Percentiles rank a stretch among this genome's conserved stretches.
Evolutionary conservation across 2,797 vertebrate species (phyloP).

Genomic region (Alfaro cultratus): DNA sequence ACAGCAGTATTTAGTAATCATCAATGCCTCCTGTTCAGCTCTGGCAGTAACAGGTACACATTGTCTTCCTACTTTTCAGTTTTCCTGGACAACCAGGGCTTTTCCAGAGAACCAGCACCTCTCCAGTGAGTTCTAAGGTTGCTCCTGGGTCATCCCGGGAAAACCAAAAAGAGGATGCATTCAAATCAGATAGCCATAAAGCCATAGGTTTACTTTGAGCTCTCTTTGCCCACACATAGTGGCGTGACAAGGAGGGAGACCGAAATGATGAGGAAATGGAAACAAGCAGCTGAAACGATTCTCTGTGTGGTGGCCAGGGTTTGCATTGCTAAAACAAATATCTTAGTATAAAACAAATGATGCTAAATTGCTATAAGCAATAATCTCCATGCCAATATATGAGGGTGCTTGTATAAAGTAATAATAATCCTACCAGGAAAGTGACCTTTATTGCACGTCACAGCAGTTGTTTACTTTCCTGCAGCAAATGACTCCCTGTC

Average conservation of each 20-base stretch:
- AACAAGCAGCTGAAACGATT: not conserved
- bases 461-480: constrained; percentile 35
- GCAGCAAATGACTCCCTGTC: constrained; percentile 11
- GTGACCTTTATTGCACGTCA: constrained; percentile 36
- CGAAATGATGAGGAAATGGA: not conserved
- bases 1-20: not conserved
- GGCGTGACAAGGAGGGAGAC: not conserved
- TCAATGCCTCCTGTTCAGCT: not conserved
- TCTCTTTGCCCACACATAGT: not conserved
- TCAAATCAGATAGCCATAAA: not conserved
- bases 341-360: not conserved
- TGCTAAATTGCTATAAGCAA: not conserved
- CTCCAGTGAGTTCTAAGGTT: not conserved
- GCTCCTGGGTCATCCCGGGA: not conserved
- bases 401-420: constrained; percentile 7
- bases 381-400: not conserved
- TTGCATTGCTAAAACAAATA: not conserved
- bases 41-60: not conserved
- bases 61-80: not conserved
- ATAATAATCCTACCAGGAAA: constrained; percentile 19
- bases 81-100: not conserved
- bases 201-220: not conserved
- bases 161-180: not conserved
- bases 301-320: not conserved
- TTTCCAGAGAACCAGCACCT: not conserved